Base-by-base conservation (phyloP, 2,113 vertebrate species). In the Casuarius casuarius region DNA sequence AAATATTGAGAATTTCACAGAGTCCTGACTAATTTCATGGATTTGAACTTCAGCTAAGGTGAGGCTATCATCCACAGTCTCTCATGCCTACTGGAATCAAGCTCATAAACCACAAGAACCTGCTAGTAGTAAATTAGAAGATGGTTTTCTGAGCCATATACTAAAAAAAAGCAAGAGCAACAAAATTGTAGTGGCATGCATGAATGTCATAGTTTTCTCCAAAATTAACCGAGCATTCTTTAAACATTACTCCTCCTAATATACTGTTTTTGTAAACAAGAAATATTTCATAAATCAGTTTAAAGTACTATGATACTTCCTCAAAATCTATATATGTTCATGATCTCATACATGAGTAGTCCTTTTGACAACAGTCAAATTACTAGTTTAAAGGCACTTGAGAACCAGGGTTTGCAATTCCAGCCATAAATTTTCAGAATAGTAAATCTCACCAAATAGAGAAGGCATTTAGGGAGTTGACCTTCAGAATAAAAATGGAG, bases 401-500 rank as follows among this genome's bases (percentile, higher is more conserved):
- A 56, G 48, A 95, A 92, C 72, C 15, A 48, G 62, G 63, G 52
- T 80, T 74, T 86, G 67, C 49, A 84, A 66, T 38, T 48, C 29
- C 1, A 1, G 31, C 18, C 70, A 76, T 83, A 97, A 62, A 95
- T 88, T 44, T 81, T 58, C 40, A 14, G 52, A 92, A 90, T 70
- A 73, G 48, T 76, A 95, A 87, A 72, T 84, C 70, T 81, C 58
- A 82, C 52, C 93, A 91, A 91, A 84, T 71, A 82, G 49, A 80
- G 67, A 90, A 73, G 18, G 17, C 59, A 54, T 95, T 94, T 84
- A 85, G 83, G 38, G 15, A 65, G 81, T 72, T 95, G 72, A 93
- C 73, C 29, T 96, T 80, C 88, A 54, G 85, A 83, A 83, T 80
- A 73, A 86, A 96, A 93, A 88, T 33, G 76, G 87, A 80, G 59